These are phyloP conservation scores for Rhamphomyia laevipes DNA, from an alignment of 2,888 invertebrate genomes.

Conservation along the genomic window DNA sequence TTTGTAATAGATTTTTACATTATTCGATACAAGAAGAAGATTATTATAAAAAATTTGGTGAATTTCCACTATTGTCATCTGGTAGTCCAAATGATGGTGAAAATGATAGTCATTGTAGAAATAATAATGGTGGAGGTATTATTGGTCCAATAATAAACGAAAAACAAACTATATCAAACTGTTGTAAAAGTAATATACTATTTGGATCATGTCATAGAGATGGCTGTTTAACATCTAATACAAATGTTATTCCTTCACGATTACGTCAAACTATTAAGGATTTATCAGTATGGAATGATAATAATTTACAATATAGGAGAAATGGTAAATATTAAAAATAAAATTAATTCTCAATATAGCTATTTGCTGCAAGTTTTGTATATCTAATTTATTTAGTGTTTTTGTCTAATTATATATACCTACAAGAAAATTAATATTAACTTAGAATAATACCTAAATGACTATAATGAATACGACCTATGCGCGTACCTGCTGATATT, in stretches of 20 bases:
- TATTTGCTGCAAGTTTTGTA: too few relatives aligned
- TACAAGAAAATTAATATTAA: too few relatives aligned
- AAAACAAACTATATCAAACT: conserved; percentile 22
- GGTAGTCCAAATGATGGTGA: conserved; percentile 11
- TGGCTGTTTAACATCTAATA: conserved; percentile 9
- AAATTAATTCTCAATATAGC: too few relatives aligned
- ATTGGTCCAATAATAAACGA: conserved; percentile 38
- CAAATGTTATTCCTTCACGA: conserved; percentile 3
- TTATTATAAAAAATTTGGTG: conserved; percentile 58
- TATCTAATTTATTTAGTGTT: too few relatives aligned
- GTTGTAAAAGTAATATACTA: conserved; percentile 25
- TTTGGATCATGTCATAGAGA: conserved; percentile 16
- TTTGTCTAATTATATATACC: too few relatives aligned
- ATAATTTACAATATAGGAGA: conserved; percentile 9
- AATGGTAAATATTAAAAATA: background rate
- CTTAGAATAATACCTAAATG: too few relatives aligned
- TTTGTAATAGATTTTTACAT: conserved; percentile 58
- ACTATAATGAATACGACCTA: too few relatives aligned
- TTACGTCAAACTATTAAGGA: conserved; percentile 7
- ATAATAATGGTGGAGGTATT: too few relatives aligned
- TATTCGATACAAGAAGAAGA: conserved; percentile 65
- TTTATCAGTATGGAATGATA: conserved; percentile 12
- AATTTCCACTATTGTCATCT: conserved; percentile 43
- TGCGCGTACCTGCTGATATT: too few relatives aligned
- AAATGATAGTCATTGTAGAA: too few relatives aligned